phyloP scores from a whole-genome alignment of 1,140 invertebrate genomes.

The Brachionus plicatilis region DNA sequence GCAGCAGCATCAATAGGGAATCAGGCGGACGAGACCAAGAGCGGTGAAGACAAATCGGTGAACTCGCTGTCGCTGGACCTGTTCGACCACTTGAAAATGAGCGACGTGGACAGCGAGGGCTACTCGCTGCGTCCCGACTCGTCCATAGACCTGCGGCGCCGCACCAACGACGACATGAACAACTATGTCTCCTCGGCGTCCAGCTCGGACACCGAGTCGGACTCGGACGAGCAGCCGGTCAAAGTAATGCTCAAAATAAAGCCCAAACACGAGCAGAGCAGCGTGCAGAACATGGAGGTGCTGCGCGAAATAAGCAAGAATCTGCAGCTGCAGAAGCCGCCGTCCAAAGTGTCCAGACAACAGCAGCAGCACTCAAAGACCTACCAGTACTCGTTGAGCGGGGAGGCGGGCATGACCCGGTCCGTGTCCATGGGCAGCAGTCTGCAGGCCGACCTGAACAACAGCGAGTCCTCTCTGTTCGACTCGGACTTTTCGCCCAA shows the following conservation, averaged over 20 bases:
- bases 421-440: conserved; percentile 3
- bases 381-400: not conserved
- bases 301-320: conserved; percentile 27
- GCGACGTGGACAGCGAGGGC: conserved; percentile 15
- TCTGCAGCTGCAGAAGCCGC: not conserved
- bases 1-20: no score
- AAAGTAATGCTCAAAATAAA: conserved; percentile 38
- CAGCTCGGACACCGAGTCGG: conserved; percentile 10
- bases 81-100: conserved; percentile 11
- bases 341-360: not conserved
- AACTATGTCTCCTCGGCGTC: not conserved
- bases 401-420: not conserved
- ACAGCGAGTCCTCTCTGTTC: not conserved
- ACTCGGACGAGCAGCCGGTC: conserved; percentile 7
- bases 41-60: not conserved
- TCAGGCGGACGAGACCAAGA: not conserved
- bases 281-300: not conserved
- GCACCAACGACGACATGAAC: conserved; percentile 33
- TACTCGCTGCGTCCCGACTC: conserved; percentile 1
- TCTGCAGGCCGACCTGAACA: not conserved
- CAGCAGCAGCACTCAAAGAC: not conserved
- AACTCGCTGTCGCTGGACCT: not conserved
- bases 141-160: not conserved
- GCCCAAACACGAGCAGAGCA: conserved; percentile 7
- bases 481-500: conserved; percentile 6